Conservation (phyloP, 2,113 vertebrate genomes). For the Ardeotis arabs region DNA sequence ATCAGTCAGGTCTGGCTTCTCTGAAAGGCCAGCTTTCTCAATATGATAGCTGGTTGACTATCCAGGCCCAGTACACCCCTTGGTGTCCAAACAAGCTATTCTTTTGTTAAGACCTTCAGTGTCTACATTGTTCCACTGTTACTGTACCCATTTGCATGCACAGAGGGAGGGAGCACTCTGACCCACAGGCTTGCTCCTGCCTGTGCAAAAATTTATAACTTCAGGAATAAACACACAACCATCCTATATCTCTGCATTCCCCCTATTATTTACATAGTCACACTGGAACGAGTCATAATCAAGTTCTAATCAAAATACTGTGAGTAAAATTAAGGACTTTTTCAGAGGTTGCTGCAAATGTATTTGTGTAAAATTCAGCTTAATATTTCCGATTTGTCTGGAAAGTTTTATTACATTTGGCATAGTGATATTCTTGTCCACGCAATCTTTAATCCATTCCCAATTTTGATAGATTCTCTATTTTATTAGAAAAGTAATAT, state of each 20-base stretch:
- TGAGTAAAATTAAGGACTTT: not conserved
- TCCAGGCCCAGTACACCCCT: not conserved
- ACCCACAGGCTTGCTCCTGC: not conserved
- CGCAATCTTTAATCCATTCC: not conserved
- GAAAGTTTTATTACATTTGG: not conserved
- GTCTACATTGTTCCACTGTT: not conserved
- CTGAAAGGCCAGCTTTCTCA: not conserved
- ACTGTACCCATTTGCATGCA: not conserved
- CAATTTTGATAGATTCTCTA: not conserved
- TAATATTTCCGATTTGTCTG: not conserved
- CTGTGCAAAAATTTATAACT: not conserved
- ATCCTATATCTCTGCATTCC: not conserved
- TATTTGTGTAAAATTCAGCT: not conserved
- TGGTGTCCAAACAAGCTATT: fast-evolving
- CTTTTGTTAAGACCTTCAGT: not conserved
- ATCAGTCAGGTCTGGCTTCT: not conserved
- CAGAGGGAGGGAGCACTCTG: not conserved
- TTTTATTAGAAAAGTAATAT: not conserved
- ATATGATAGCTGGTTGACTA: not conserved
- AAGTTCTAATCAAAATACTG: not conserved
- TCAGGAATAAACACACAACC: not conserved
- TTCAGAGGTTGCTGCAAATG: not conserved
- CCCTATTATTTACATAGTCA: not conserved
- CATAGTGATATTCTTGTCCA: not conserved
- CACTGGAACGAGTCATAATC: not conserved